Evolutionary conservation across 2,888 invertebrate species (phyloP).

Genomic region (Macrophya annulata): DNA sequence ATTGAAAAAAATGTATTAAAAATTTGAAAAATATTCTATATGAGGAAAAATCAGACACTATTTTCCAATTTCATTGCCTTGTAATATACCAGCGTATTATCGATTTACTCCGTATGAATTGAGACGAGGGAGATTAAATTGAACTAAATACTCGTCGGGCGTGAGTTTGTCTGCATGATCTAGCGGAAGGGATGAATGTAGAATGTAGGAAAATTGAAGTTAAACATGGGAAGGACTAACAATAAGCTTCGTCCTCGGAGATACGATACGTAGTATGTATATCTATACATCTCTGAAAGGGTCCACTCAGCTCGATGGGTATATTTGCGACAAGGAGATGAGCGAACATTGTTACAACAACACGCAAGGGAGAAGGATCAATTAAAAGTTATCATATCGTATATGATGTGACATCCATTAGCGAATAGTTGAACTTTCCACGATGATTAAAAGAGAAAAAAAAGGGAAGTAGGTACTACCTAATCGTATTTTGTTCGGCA

Average conservation of each 20-base stretch:
- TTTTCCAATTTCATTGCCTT: neutral
- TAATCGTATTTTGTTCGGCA: neutral
- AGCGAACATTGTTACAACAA: conserved; percentile 10
- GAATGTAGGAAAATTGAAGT: conserved; percentile 47
- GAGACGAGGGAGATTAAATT: conserved; percentile 33
- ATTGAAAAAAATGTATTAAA: neutral
- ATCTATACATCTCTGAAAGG: conserved; percentile 4
- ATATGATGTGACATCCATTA: neutral
- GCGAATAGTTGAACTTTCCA: neutral
- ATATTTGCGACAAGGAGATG: conserved; percentile 35
- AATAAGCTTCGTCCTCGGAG: conserved; percentile 38
- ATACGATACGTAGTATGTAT: neutral
- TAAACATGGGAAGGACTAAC: conserved; percentile 45
- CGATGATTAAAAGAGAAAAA: neutral
- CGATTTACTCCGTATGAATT: neutral
- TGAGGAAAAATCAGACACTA: neutral
- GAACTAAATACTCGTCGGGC: conserved; percentile 47
- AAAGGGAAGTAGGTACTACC: neutral
- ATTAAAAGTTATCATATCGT: conserved; percentile 15
- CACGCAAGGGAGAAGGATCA: neutral
- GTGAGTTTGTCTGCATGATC: conserved; percentile 41
- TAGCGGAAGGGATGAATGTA: conserved; percentile 35
- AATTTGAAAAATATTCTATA: neutral
- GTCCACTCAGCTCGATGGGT: neutral
- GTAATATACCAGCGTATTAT: neutral